A percentile compares a stretch with the other conserved stretches of the same genome.
Conservation (phyloP, 2,113 vertebrate species). For the Nothobranchius kuhntae region DNA sequence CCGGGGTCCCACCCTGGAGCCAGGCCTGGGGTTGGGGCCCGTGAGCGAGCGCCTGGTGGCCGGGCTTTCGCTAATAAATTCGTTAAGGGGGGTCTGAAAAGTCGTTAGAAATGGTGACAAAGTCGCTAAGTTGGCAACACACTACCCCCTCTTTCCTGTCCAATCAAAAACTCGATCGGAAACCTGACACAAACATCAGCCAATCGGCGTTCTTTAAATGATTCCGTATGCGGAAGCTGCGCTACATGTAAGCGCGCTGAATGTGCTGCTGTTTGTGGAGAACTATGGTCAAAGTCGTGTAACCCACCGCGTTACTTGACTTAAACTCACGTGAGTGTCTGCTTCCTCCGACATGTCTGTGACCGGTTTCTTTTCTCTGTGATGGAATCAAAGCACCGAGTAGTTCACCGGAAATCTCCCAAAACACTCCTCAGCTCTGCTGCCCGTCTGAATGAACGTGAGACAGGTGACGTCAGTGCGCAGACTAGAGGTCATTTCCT, state of each 20-base stretch:
- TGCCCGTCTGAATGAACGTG: conserved; percentile 20
- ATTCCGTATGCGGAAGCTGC: conserved; percentile 10
- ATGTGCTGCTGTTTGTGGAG: not conserved
- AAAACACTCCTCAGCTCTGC: not conserved
- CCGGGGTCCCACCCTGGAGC: too few species aligned
- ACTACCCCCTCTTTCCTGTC: not conserved
- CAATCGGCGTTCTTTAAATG: conserved; percentile 29
- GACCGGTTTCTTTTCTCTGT: not conserved
- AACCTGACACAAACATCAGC: not conserved
- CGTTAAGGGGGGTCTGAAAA: too few species aligned
- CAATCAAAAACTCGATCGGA: conserved; percentile 15
- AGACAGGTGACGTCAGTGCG: conserved; percentile 35
- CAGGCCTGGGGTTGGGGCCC: too few species aligned
- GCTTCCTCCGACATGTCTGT: conserved; percentile 58
- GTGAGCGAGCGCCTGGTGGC: too few species aligned
- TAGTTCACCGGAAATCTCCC: not conserved
- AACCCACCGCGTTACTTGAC: too few species aligned
- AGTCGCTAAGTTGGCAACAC: too few species aligned
- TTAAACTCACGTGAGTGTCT: conserved; percentile 44
- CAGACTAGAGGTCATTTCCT: conserved; percentile 58
- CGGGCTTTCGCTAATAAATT: too few species aligned
- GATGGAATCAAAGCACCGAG: not conserved
- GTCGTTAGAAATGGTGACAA: too few species aligned
- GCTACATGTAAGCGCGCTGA: not conserved
- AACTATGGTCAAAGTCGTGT: not conserved